Evolutionary conservation across 30 jellyfish, hydroid and myxozoan species (phyloP).

Genomic region (Rhopilema esculentum): DNA sequence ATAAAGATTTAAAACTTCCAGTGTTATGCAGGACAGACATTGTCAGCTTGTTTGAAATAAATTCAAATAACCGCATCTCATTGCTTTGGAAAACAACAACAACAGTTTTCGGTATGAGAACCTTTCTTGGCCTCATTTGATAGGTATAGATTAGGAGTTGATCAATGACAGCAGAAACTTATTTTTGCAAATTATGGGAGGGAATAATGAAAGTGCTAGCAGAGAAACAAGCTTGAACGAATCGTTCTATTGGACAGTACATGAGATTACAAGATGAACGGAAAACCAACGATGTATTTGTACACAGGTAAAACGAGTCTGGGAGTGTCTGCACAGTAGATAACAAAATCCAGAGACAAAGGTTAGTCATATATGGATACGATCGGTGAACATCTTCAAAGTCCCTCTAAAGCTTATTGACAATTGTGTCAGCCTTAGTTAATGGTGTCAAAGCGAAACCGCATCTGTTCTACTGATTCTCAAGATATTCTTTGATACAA

Average conservation of each 20-base stretch:
- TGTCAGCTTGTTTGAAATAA: too few species aligned
- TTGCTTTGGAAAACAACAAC: neutral
- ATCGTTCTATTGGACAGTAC: neutral
- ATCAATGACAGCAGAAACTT: neutral
- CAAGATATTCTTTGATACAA: neutral
- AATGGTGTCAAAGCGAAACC: neutral
- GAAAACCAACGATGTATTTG: neutral
- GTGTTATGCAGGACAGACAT: too few species aligned
- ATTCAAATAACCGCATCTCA: too few species aligned
- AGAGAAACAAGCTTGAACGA: neutral
- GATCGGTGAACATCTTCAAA: neutral
- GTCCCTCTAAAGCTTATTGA: neutral
- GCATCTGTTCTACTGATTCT: neutral
- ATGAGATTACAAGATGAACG: neutral
- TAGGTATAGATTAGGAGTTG: neutral
- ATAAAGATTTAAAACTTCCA: too few species aligned
- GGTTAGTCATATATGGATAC: neutral
- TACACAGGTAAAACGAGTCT: neutral
- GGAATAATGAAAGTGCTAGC: neutral
- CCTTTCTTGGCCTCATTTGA: neutral
- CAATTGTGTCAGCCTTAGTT: neutral
- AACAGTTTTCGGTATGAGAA: neutral
- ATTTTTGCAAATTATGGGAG: neutral
- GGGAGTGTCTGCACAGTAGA: neutral
- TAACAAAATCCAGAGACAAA: neutral